Evolutionary conservation across 2,113 vertebrate species (phyloP).

Genomic region (Danio rerio): DNA sequence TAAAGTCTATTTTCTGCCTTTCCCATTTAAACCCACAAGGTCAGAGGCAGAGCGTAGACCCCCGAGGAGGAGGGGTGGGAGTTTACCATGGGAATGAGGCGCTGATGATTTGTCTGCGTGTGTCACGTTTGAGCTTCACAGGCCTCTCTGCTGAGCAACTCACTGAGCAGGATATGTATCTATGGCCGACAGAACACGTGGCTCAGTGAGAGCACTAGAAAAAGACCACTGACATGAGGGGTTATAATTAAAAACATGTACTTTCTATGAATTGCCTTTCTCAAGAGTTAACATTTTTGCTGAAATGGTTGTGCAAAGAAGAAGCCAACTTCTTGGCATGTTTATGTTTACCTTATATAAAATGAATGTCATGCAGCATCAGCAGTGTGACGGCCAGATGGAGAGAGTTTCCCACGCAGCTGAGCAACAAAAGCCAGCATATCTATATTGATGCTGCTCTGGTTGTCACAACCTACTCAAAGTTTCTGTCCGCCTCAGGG

Average conservation of each 20-base stretch:
- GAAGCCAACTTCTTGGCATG: neutral
- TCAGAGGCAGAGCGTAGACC: slow-evolving; percentile 37
- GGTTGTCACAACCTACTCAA: neutral
- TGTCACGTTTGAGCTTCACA: neutral
- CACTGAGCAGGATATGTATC: neutral
- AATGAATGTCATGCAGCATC: neutral
- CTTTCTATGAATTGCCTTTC: neutral
- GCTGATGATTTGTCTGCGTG: neutral
- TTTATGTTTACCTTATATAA: neutral
- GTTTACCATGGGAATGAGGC: neutral
- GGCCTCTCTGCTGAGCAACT: neutral
- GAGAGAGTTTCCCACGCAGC: neutral
- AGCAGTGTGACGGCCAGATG: neutral
- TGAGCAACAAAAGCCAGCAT: neutral
- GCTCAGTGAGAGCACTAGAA: neutral
- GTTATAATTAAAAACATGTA: neutral
- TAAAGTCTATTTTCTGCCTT: slow-evolving; percentile 63
- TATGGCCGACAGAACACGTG: neutral
- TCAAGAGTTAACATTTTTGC: neutral
- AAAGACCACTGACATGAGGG: neutral
- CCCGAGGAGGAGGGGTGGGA: neutral
- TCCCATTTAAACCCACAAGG: slow-evolving; percentile 51
- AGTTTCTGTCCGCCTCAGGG: neutral
- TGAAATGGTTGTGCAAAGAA: neutral
- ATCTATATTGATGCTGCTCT: neutral